These are phyloP conservation scores for Catocala nupta DNA, from an alignment of 2,888 invertebrate genomes.

Conservation along the genomic window DNA sequence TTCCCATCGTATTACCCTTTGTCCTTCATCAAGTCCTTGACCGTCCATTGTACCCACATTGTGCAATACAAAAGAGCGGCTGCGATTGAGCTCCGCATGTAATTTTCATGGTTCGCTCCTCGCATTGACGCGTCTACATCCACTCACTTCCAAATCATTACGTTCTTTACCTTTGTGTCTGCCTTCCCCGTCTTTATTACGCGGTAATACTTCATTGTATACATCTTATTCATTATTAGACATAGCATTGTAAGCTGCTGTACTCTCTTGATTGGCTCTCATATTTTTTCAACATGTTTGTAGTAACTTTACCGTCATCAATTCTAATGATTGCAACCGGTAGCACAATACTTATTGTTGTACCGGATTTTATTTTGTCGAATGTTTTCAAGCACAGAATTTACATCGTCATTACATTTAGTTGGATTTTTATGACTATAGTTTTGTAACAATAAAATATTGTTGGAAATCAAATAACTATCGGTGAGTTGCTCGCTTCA, in stretches of 20 bases:
- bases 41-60: conserved; percentile 75
- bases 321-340: conserved; percentile 85
- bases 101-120: conserved; percentile 83
- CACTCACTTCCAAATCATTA: conserved; percentile 86
- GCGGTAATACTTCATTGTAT: conserved; percentile 72
- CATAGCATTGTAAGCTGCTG: conserved; percentile 63
- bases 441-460: conserved; percentile 76
- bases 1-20: conserved; percentile 73
- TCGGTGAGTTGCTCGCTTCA: conserved; percentile 42
- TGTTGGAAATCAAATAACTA: conserved; percentile 60
- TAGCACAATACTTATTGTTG: conserved; percentile 84
- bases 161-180: conserved; percentile 80
- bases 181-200: conserved; percentile 73
- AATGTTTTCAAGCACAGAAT: conserved; percentile 66
- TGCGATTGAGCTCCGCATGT: conserved; percentile 80
- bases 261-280: conserved; percentile 80
- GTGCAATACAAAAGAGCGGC: conserved; percentile 79
- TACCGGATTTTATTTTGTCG: conserved; percentile 64
- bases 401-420: conserved; percentile 84
- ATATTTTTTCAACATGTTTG: conserved; percentile 76
- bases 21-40: conserved; percentile 83
- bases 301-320: conserved; percentile 85
- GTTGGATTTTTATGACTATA: conserved; percentile 76
- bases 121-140: conserved; percentile 80
- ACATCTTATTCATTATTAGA: conserved; percentile 72